Base-by-base conservation (phyloP, 2,797 vertebrate species). In the Pachyuromys duprasi region DNA sequence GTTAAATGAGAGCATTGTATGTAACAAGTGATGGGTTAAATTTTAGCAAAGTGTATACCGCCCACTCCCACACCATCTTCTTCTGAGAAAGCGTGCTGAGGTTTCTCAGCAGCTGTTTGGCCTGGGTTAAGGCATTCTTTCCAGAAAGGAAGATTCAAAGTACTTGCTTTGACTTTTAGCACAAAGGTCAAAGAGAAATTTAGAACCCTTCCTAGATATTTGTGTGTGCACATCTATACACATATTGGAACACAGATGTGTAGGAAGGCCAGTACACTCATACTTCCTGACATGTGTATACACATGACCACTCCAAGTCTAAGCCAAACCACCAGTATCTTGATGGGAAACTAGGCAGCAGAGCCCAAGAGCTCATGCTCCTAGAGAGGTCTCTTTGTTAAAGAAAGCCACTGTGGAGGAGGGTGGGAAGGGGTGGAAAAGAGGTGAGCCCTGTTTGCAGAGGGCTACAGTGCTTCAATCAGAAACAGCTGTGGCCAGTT, bases 401-500 rank as follows among this genome's bases (percentile, higher is more conserved):
- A 74, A 14, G 65, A 93, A 95, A 96, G 87, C 42, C 89, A 79
- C 33, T 62, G 17, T 74, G 62, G 57, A 83, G 62, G 67, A 74
- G 33, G 1, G 0, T 26, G 76, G 87, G 31, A 70, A 95, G 53
- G 45, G 69, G 91, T 4, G 18, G 91, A 39, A 18, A 67, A 75
- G 96, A 98, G 96, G 95, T 33, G 0, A 95, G 62, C 57, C 60
- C 79, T 96, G 80, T 82, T 96, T 95, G 91, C 76, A 96, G 93
- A 97, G 96, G 91, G 72, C 97, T 93, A 22, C 15, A 90, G 69
- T 42, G 57, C 84, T 96, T 96, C 97, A 97, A 97, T 96, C 96
- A 97, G 96, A 98, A 98, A 97, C 98, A 98, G 98, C 97, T 98
- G 98, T 74, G 97, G 86, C 82, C 97, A 90, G 97, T 98, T 98